Evolutionary conservation across 2,888 invertebrate species (phyloP), one percentile per base, ranked within the genome.

Genomic region (Himalopsyche kuldschensis): DNA sequence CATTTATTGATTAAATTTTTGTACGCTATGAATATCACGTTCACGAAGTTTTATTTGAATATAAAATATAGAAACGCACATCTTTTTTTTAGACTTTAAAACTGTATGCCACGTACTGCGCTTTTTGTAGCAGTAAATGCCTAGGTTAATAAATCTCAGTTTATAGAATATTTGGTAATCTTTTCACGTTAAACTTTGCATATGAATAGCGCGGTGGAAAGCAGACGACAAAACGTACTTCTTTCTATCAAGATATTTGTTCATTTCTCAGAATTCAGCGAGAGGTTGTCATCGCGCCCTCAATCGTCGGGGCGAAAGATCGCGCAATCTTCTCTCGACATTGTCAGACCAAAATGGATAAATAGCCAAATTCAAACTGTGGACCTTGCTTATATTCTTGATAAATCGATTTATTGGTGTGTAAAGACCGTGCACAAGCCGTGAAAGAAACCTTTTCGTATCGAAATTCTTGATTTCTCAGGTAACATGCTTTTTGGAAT

Each of bases 191-290:
- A 55, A 55, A 20, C 20, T 15, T 55, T 55, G 20, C 4, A 3
- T 55, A 55, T 55, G 55, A 55, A 55, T 55, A 55, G 20, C 20
- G 2, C 20, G n/a, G 15, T 24, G 55, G 6, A 55, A 55, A 55
- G 15, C 20, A 20, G 55, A n/a, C 20, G 8, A 55, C 48, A 55
- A 55, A 55, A 20, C 55, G 55, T 55, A n/a, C 75, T 77, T 41
- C 11, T 24, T 77, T 41, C 11, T 24, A 77, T 78, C 47, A 48
- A 47, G 78, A 78, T 78, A 30, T 78, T 78, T 78, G 78, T 78
- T 78, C 78, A 78, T 47, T 78, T 78, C 27, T 47, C 47, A 47
- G 48, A 47, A 17, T 31, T 24, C 27, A 24, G 47, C 24, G 78
- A 24, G 78, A 48, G 78, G 78, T 31, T 55, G 55, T 55, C 55